Evolutionary conservation across 2,113 vertebrate genomes (phyloP).

Genomic region (Crotalus helleri): DNA sequence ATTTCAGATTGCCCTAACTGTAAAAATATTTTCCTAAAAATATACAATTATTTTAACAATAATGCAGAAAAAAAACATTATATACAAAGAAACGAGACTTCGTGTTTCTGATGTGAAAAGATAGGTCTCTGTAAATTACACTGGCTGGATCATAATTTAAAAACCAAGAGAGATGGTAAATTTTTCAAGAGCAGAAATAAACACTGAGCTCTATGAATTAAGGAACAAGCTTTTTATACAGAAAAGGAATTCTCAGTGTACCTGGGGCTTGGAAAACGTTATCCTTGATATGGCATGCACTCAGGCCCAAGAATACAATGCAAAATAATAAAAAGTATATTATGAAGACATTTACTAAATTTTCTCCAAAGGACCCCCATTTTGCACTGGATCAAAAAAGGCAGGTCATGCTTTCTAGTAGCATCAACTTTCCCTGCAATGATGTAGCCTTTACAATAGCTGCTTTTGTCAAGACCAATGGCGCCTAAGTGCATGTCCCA

Average conservation of each 20-base stretch:
- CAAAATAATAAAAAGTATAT: not conserved
- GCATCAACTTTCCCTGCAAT: not conserved
- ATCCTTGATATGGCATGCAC: slow-evolving; percentile 2
- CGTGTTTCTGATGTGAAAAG: slow-evolving; percentile 14
- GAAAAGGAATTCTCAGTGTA: not conserved
- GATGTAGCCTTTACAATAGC: slow-evolving; percentile 10
- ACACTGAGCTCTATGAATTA: not conserved
- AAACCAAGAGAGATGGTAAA: not conserved
- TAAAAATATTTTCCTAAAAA: slow-evolving; percentile 24
- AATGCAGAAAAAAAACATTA: not conserved
- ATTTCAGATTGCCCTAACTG: not conserved
- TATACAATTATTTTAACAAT: not conserved
- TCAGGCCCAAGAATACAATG: not conserved
- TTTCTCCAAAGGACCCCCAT: not conserved
- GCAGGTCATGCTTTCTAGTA: not conserved
- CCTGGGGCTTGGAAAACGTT: not conserved
- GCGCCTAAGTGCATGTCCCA: slow-evolving; percentile 9
- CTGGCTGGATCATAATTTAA: not conserved
- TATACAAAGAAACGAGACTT: not conserved
- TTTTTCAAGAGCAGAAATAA: not conserved
- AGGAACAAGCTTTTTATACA: not conserved
- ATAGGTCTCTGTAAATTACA: not conserved
- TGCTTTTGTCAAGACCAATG: slow-evolving; percentile 18
- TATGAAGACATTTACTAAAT: not conserved
- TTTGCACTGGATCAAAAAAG: not conserved